Evolutionary conservation across 30 jellyfish, hydroid and myxozoan species (phyloP).

Genomic region (Aurelia sp.): DNA sequence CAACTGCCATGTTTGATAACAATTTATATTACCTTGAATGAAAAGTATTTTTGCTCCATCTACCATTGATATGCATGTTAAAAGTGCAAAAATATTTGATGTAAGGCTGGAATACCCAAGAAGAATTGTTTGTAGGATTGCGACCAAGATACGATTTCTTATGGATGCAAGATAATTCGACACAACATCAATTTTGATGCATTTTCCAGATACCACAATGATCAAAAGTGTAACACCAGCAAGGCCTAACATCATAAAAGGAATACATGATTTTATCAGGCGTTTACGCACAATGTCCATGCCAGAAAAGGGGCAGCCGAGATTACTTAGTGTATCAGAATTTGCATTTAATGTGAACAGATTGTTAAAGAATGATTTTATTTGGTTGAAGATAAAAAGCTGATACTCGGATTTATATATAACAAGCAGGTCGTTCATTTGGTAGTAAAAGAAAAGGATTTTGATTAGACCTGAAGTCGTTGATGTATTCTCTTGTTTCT

Average conservation of each 20-base stretch:
- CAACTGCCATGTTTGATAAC: slow-evolving; percentile 9
- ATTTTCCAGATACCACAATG: neutral
- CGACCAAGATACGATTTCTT: neutral
- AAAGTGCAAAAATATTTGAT: slow-evolving; percentile 1
- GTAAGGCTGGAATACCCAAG: slow-evolving; percentile 15
- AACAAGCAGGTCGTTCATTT: neutral
- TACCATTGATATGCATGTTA: slow-evolving; percentile 11
- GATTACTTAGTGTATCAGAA: no score
- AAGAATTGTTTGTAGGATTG: neutral
- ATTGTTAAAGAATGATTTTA: neutral
- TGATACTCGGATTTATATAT: neutral
- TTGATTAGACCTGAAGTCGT: slow-evolving; percentile 10
- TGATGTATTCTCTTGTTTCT: neutral
- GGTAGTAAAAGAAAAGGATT: neutral
- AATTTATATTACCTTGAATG: neutral
- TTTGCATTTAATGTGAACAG: neutral
- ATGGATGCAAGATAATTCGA: neutral
- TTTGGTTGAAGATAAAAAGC: neutral
- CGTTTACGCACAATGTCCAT: neutral
- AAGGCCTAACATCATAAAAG: neutral
- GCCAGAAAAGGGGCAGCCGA: neutral
- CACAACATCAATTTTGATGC: neutral
- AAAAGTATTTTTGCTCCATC: neutral
- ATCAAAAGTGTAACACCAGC: neutral
- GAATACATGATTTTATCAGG: neutral